These are phyloP conservation scores for Bufo bufo DNA, from an alignment of 2,113 vertebrate genomes.

Conservation along the genomic window DNA sequence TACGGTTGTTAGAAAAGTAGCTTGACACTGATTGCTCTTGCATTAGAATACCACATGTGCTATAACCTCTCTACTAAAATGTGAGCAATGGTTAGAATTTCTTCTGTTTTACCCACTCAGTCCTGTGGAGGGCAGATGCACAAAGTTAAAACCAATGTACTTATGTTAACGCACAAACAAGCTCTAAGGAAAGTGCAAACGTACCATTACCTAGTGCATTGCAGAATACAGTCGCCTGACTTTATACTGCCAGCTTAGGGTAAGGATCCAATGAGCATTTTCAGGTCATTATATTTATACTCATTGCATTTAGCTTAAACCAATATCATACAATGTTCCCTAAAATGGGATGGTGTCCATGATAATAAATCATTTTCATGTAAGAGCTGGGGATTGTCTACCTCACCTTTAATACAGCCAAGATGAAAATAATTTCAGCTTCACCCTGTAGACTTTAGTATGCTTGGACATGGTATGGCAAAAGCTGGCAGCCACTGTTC, in stretches of 20 bases:
- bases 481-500: slow-evolving; percentile 85
- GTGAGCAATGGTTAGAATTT: too few relatives aligned
- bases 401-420: background rate
- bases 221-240: background rate
- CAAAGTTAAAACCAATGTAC: too few relatives aligned
- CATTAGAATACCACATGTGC: too few relatives aligned
- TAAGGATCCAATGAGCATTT: background rate
- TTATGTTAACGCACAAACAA: background rate
- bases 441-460: slow-evolving; percentile 62
- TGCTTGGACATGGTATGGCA: slow-evolving; percentile 73
- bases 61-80: too few relatives aligned
- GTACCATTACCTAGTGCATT: background rate
- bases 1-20: too few relatives aligned
- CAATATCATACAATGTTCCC: background rate
- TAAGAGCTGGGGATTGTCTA: background rate
- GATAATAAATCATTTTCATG: background rate
- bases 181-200: background rate
- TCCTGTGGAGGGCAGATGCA: background rate
- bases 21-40: too few relatives aligned
- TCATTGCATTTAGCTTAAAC: background rate
- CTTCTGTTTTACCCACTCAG: too few relatives aligned
- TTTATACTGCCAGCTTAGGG: too few relatives aligned
- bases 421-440: background rate
- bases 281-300: background rate
- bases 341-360: background rate